A percentile compares a stretch with the other conserved stretches of the same genome.
phyloP scores from a whole-genome alignment of 2,797 vertebrate genomes.

The Gobionotothen gibberifrons region DNA sequence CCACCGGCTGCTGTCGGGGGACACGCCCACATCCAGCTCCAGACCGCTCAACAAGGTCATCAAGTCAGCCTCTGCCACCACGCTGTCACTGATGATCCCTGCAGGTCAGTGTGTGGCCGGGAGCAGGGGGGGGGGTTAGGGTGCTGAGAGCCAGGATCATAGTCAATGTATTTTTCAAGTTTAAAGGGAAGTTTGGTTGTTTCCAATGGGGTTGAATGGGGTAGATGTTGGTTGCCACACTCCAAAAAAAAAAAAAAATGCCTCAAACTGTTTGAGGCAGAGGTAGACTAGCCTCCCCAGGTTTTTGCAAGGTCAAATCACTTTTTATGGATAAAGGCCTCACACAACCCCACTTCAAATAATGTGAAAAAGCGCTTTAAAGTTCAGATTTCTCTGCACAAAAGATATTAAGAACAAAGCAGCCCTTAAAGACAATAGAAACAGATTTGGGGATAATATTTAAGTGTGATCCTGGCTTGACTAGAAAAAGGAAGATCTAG shows the following conservation, averaged over 20 bases:
- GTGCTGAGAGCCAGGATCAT: background rate
- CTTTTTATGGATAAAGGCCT: no score
- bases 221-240: no score
- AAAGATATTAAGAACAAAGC: background rate
- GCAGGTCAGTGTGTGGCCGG: conserved; percentile 83
- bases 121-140: background rate
- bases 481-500: background rate
- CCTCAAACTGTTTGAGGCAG: no score
- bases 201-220: no score
- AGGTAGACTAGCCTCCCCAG: no score
- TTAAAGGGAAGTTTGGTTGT: background rate
- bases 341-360: no score
- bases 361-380: no score
- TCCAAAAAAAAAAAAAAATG: no score
- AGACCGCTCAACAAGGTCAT: conserved; percentile 96
- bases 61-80: conserved; percentile 96
- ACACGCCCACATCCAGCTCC: conserved; percentile 79
- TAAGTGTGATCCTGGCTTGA: background rate
- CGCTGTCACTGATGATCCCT: conserved; percentile 96
- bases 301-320: no score
- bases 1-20: conserved; percentile 95
- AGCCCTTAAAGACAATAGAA: background rate
- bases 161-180: background rate
- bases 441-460: background rate
- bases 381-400: background rate